phyloP scores from a whole-genome alignment of 2,888 invertebrate species.

The Orthonevra nobilis region DNA sequence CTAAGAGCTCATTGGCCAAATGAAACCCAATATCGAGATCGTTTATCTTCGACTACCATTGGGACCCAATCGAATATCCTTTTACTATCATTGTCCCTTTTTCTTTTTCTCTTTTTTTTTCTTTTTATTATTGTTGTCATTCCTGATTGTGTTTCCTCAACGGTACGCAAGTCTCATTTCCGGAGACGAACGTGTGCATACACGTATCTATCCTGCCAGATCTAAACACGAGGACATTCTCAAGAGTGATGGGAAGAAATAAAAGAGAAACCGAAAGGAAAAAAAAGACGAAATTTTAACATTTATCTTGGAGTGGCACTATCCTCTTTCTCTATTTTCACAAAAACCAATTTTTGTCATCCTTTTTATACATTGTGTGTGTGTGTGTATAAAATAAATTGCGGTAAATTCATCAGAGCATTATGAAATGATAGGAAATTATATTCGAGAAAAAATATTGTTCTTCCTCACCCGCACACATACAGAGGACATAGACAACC shows the following conservation, averaged over 20 bases:
- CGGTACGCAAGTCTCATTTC: conserved; percentile 49
- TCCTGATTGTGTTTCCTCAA: conserved; percentile 49
- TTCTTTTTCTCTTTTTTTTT: neutral
- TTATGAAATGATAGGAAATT: conserved; percentile 68
- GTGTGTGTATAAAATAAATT: conserved; percentile 57
- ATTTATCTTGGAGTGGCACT: too few species aligned
- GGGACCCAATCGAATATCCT: conserved; percentile 45
- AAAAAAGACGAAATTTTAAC: conserved; percentile 5
- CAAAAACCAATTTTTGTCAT: conserved; percentile 5
- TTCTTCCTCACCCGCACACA: conserved; percentile 10
- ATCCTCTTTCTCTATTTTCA: neutral
- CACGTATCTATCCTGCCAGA: conserved; percentile 33
- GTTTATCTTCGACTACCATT: conserved; percentile 15
- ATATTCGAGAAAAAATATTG: conserved; percentile 53
- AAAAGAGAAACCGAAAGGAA: conserved; percentile 17
- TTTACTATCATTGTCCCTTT: conserved; percentile 41
- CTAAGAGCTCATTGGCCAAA: conserved; percentile 52
- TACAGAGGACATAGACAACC: too few species aligned
- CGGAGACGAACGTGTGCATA: conserved; percentile 47
- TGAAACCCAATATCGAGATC: conserved; percentile 39
- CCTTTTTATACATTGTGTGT: neutral
- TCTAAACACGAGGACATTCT: conserved; percentile 30
- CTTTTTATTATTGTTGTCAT: conserved; percentile 34
- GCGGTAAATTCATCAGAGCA: conserved; percentile 62
- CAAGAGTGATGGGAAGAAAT: conserved; percentile 19